Evolutionary conservation across 2,888 invertebrate species (phyloP).

Genomic region (Crepidodera aurea): DNA sequence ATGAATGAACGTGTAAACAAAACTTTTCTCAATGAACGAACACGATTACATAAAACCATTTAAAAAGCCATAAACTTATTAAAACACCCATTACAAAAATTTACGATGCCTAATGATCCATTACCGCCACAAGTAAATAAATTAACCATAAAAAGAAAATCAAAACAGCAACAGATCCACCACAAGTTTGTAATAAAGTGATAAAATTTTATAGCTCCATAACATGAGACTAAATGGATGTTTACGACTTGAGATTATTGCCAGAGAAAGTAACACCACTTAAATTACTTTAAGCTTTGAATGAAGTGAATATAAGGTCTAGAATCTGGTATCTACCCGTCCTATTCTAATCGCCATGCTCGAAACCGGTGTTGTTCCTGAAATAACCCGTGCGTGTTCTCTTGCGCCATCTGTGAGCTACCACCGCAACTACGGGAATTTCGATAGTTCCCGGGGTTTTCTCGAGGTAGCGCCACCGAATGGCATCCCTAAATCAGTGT

Average conservation of each 20-base stretch:
- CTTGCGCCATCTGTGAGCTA: constrained; percentile 37
- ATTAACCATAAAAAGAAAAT: constrained; percentile 42
- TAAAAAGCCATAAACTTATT: constrained; percentile 46
- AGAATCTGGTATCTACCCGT: constrained; percentile 11
- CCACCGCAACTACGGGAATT: background rate
- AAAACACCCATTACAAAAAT: constrained; percentile 36
- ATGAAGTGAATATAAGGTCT: constrained; percentile 25
- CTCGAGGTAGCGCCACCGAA: constrained; percentile 21
- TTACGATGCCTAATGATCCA: constrained; percentile 38
- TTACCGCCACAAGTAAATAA: constrained; percentile 40
- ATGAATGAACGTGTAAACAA: constrained; percentile 26
- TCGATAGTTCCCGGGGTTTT: background rate
- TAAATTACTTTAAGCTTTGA: constrained; percentile 16
- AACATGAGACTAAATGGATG: constrained; percentile 43
- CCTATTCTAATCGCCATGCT: background rate
- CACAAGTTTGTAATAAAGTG: constrained; percentile 43
- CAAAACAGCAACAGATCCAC: constrained; percentile 41
- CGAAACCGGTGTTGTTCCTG: constrained; percentile 1
- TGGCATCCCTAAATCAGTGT: constrained; percentile 8
- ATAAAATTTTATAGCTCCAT: constrained; percentile 46
- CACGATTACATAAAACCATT: constrained; percentile 37
- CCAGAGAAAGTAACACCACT: constrained; percentile 19
- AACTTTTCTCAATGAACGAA: constrained; percentile 26
- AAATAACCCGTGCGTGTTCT: constrained; percentile 9
- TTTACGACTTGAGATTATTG: constrained; percentile 35